These are phyloP conservation scores for Rhadinocentrus ornatus DNA, from an alignment of 2,797 vertebrate species.

Conservation along the genomic window DNA sequence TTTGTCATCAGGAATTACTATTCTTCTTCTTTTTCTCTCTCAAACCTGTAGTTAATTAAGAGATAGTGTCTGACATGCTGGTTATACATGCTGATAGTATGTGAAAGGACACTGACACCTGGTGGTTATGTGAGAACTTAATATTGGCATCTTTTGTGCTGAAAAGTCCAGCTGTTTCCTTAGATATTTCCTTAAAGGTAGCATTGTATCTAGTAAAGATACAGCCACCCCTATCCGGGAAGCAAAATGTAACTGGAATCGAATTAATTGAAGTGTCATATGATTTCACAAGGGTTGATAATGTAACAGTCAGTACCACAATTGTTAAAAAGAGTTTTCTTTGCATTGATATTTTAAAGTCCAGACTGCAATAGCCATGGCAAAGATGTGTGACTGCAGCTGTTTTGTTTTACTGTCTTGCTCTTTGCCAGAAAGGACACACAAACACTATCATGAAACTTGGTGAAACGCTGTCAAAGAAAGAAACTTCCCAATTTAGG, in stretches of 20 bases:
- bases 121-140: constrained; percentile 48
- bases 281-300: not conserved
- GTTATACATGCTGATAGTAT: not conserved
- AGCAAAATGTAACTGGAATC: not conserved
- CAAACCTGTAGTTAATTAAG: not conserved
- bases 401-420: not conserved
- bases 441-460: not conserved
- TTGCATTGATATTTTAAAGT: not conserved
- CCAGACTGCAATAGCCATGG: not conserved
- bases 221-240: not conserved
- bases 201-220: constrained; percentile 2
- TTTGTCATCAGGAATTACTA: constrained; percentile 21
- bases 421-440: not conserved
- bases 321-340: not conserved
- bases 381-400: not conserved
- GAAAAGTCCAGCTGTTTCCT: not conserved
- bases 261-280: not conserved
- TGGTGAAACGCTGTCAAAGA: not conserved
- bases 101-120: constrained; percentile 77
- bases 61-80: constrained; percentile 8
- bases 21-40: constrained; percentile 1
- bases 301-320: not conserved
- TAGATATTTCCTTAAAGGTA: not conserved
- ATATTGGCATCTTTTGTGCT: not conserved
- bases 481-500: not conserved